Evolutionary conservation across 2,797 vertebrate species (phyloP), one percentile per base, ranked within the genome.

Genomic region (Protosalanx chinensis): DNA sequence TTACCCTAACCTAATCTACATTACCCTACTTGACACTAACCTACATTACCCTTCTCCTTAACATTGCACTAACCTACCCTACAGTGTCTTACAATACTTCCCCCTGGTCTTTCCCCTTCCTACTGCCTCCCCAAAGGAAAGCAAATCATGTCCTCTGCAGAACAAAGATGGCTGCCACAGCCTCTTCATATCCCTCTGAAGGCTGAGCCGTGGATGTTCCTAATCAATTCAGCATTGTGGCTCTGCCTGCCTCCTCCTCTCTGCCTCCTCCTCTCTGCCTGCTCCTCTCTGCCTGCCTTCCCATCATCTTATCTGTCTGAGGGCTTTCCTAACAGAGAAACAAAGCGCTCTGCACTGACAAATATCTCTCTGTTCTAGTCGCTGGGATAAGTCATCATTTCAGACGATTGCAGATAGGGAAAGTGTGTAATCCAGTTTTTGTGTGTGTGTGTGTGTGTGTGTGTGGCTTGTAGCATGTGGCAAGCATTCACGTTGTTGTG

Each of bases 211-310:
- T 79, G 87, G 89, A 90, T 88, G 85, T 84, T 88, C 87, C 86
- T 91, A 89, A 91, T 93, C 91, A 91, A 87, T 91, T 90, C 86
- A 85, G 84, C 85, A 83, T 88, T 88, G 88, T 91, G 84, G 84
- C 84, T 88, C 75, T 84, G 82, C 84, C 82, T 72, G 71, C 81
- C 69, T 81, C 72, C 64, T 70, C 75, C 74, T 79, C 32, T 58
- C 60, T 16, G 67, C 59, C 77, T 79, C 78, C 78, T 84, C 84
- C 81, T 86, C 76, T 69, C 75, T 79, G 10, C 16, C 84, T 68
- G 75, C 85, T 84, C 84, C 81, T 86, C 76, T 69, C 75, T 79
- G 10, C 23, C 23, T 27, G 23, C 53, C 30, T 77, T 27, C 49
- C 49, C 66, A 20, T 57, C 63, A 64, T 62, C 58, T 71, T 30